Conservation (phyloP, 2,113 vertebrate species). For the Dinomys branickii region DNA sequence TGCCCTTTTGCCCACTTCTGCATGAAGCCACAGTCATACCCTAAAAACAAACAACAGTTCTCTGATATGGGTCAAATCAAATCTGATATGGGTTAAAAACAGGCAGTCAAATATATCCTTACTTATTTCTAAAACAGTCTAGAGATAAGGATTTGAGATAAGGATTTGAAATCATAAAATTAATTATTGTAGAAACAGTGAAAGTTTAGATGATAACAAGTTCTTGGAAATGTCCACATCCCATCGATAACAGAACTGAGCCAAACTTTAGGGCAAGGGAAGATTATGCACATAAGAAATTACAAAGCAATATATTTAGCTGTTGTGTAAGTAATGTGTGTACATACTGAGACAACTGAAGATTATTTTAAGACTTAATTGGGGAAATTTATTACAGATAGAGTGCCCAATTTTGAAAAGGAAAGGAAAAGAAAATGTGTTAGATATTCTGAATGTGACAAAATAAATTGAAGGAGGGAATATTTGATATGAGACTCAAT, state of each 20-base stretch:
- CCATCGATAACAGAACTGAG: not conserved
- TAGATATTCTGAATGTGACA: not conserved
- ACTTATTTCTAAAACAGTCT: not conserved
- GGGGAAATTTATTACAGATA: not conserved
- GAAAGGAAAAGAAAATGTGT: not conserved
- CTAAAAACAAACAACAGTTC: not conserved
- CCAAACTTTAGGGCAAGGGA: not conserved
- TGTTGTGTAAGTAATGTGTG: not conserved
- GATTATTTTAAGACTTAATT: not conserved
- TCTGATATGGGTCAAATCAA: accelerated
- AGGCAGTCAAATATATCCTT: not conserved
- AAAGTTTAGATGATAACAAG: not conserved
- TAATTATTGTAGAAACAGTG: not conserved
- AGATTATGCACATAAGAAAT: not conserved
- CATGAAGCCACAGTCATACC: not conserved
- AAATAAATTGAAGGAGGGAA: not conserved
- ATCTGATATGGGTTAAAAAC: not conserved
- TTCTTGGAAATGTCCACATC: not conserved
- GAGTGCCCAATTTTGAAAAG: not conserved
- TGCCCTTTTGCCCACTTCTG: not conserved
- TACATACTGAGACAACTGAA: not conserved
- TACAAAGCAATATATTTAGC: not conserved
- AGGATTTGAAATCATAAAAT: not conserved
- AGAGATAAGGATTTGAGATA: not conserved
- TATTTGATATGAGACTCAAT: not conserved